phyloP scores from a whole-genome alignment of 2,797 vertebrate genomes.

The Dendrocincla fuliginosa region DNA sequence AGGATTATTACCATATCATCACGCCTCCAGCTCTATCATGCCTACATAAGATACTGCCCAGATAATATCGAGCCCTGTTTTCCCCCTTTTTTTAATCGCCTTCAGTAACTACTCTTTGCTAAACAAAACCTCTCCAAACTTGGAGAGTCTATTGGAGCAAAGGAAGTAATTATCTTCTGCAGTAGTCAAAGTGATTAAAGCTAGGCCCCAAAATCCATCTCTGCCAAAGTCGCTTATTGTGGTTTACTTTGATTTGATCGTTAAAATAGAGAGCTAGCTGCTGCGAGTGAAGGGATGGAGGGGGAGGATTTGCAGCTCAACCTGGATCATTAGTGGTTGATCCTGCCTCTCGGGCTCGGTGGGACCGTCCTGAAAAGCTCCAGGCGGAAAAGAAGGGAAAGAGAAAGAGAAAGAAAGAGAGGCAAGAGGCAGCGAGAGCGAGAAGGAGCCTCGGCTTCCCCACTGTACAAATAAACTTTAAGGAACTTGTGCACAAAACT shows the following conservation, averaged over 20 bases:
- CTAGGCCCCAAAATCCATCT: slow-evolving; percentile 75
- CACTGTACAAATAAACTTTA: slow-evolving; percentile 76
- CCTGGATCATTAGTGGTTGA: slow-evolving; percentile 20
- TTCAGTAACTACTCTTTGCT: slow-evolving; percentile 35
- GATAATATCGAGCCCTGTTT: slow-evolving; percentile 38
- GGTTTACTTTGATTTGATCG: slow-evolving; percentile 64
- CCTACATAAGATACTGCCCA: slow-evolving; percentile 29
- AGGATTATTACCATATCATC: slow-evolving; percentile 46
- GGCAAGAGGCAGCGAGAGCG: neutral
- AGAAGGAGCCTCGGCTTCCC: slow-evolving; percentile 47
- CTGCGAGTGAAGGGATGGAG: slow-evolving; percentile 25
- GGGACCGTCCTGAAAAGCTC: slow-evolving; percentile 43
- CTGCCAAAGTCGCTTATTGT: slow-evolving; percentile 65
- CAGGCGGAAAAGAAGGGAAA: slow-evolving; percentile 27
- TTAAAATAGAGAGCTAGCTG: slow-evolving; percentile 58
- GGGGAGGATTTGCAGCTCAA: slow-evolving; percentile 22
- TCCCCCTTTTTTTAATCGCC: slow-evolving; percentile 12
- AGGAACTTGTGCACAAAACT: slow-evolving; percentile 81
- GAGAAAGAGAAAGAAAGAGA: slow-evolving; percentile 33
- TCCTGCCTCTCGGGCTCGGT: slow-evolving; percentile 39
- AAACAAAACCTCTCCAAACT: slow-evolving; percentile 70
- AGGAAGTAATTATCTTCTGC: slow-evolving; percentile 78
- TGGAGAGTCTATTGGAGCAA: slow-evolving; percentile 62
- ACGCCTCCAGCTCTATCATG: slow-evolving; percentile 46
- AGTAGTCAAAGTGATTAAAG: slow-evolving; percentile 75